Percentiles rank a stretch among this genome's conserved stretches.
Evolutionary conservation across 2,113 vertebrate genomes (phyloP).

Genomic region (Dicerorhinus sumatrensis): DNA sequence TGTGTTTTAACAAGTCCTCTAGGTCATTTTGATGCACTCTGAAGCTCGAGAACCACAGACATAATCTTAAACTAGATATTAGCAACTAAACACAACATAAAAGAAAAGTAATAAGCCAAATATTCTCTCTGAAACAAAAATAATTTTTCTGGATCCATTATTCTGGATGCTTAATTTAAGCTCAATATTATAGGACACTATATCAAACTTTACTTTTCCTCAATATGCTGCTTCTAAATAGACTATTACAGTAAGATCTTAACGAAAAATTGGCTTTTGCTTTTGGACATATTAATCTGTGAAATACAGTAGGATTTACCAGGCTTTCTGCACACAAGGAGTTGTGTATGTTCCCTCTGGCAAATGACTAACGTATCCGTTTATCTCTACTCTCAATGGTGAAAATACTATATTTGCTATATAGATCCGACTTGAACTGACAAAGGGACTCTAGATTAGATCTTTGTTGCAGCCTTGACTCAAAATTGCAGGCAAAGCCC

Average conservation of each 20-base stretch:
- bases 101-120: background rate
- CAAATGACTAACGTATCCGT: background rate
- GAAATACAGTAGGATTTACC: background rate
- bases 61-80: background rate
- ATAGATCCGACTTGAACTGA: background rate
- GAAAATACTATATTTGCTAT: background rate
- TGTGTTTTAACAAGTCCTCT: background rate
- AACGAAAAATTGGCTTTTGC: background rate
- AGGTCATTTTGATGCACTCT: background rate
- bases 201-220: background rate
- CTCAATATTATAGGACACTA: background rate
- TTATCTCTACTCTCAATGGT: background rate
- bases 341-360: background rate
- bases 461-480: background rate
- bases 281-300: background rate
- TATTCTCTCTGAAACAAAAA: background rate
- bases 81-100: background rate
- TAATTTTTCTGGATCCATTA: background rate
- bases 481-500: background rate
- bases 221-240: background rate
- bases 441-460: background rate
- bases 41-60: background rate
- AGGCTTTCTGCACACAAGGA: background rate
- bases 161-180: conserved; percentile 23
- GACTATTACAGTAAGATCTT: background rate